Percentiles rank a stretch among this genome's conserved stretches.
These are phyloP conservation scores for Anas platyrhynchos DNA, from an alignment of 2,113 vertebrate genomes.

Conservation along the genomic window DNA sequence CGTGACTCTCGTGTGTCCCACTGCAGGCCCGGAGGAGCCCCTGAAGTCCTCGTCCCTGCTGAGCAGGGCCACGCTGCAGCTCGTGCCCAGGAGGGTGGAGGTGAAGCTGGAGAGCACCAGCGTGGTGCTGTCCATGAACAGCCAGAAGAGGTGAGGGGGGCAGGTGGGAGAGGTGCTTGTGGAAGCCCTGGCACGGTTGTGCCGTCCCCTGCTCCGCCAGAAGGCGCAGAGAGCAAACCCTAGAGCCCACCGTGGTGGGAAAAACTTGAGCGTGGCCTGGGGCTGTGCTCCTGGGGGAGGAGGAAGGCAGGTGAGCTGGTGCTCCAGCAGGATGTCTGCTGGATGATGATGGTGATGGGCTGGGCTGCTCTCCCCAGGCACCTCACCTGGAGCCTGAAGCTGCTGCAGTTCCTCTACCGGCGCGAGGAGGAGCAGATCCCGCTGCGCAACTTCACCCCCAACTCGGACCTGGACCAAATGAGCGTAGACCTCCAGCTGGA, in stretches of 20 bases:
- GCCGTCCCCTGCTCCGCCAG: neutral
- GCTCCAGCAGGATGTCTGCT: neutral
- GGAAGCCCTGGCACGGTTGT: accelerated
- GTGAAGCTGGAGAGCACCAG: slow-evolving; percentile 93
- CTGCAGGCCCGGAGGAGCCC: slow-evolving; percentile 1
- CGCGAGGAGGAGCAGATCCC: slow-evolving; percentile 88
- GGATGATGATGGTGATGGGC: neutral
- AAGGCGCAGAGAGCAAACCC: accelerated
- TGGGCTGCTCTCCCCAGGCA: slow-evolving; percentile 77
- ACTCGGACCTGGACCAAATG: slow-evolving; percentile 91
- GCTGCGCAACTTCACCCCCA: slow-evolving; percentile 87
- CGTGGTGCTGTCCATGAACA: slow-evolving; percentile 93
- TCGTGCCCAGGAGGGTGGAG: slow-evolving; percentile 84
- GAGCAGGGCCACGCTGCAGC: slow-evolving; percentile 79
- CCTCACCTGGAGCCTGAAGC: slow-evolving; percentile 94
- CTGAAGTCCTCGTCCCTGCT: slow-evolving; percentile 43
- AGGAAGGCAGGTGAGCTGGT: neutral
- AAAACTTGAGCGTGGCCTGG: neutral
- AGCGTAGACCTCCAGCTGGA: slow-evolving; percentile 88
- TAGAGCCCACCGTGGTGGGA: neutral
- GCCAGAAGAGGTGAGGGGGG: slow-evolving; percentile 88
- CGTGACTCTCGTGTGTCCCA: neutral
- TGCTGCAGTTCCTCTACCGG: slow-evolving; percentile 84
- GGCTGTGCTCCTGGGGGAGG: neutral
- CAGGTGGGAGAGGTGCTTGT: neutral